These are phyloP conservation scores for Campylomormyrus numenius DNA, from an alignment of 2,113 vertebrate genomes.

Conservation along the genomic window DNA sequence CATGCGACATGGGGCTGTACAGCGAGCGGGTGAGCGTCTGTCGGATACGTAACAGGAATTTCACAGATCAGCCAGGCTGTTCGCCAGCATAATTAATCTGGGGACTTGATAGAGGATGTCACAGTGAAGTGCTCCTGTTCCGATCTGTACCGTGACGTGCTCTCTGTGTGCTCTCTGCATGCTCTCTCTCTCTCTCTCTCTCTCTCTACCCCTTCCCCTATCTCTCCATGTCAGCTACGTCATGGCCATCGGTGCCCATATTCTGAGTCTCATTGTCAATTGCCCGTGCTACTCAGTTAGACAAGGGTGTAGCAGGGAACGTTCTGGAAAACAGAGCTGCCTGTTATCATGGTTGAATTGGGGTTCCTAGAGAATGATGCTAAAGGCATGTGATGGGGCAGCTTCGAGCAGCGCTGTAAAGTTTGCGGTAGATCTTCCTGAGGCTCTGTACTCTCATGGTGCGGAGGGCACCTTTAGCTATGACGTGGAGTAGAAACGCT, in stretches of 20 bases:
- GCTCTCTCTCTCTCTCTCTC: neutral
- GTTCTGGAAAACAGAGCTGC: neutral
- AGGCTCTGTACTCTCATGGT: neutral
- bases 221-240: neutral
- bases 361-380: neutral
- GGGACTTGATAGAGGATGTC: slow-evolving; percentile 26
- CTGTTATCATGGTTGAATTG: neutral
- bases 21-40: slow-evolving; percentile 22
- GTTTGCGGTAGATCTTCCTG: neutral
- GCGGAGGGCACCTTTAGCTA: neutral
- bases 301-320: neutral
- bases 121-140: neutral
- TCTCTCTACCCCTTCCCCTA: slow-evolving; percentile 29
- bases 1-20: slow-evolving; percentile 1
- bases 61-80: slow-evolving; percentile 32
- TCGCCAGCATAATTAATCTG: slow-evolving; percentile 35
- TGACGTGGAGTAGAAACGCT: neutral
- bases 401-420: neutral
- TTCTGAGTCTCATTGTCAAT: neutral
- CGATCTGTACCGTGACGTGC: neutral
- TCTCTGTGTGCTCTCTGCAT: neutral
- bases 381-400: neutral
- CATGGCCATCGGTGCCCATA: neutral
- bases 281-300: neutral
- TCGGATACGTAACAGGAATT: slow-evolving; percentile 33